These are phyloP conservation scores for Laticauda laticaudata DNA, from an alignment of 2,113 vertebrate species.

Conservation along the genomic window DNA sequence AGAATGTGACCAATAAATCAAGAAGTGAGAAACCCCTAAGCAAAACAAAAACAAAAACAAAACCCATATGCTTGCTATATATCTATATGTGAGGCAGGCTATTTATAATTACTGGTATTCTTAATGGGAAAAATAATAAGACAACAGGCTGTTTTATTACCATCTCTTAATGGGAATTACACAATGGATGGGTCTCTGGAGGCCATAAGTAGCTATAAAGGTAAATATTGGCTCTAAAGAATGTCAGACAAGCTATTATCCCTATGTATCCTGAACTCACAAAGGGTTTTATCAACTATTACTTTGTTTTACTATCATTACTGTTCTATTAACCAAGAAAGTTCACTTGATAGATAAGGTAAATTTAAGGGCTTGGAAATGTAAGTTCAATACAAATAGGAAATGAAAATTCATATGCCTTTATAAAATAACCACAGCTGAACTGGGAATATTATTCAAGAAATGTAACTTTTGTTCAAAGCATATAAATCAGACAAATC, in stretches of 20 bases:
- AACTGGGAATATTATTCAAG: background rate
- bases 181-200: slow-evolving; percentile 61
- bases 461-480: slow-evolving; percentile 21
- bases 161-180: slow-evolving; percentile 64
- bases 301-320: slow-evolving; percentile 54
- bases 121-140: slow-evolving; percentile 58
- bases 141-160: slow-evolving; percentile 64
- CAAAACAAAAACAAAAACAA: slow-evolving; percentile 21
- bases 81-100: slow-evolving; percentile 32
- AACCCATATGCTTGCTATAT: slow-evolving; percentile 39
- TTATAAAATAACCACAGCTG: background rate
- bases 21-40: slow-evolving; percentile 39
- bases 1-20: background rate
- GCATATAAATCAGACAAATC: background rate
- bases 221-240: slow-evolving; percentile 67
- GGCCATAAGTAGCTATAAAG: slow-evolving; percentile 56
- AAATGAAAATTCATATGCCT: slow-evolving; percentile 35
- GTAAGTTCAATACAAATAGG: slow-evolving; percentile 4
- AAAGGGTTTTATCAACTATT: slow-evolving; percentile 54
- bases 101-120: slow-evolving; percentile 56
- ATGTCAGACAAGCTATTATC: slow-evolving; percentile 59
- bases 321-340: slow-evolving; percentile 45
- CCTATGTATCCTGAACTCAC: slow-evolving; percentile 36
- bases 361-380: slow-evolving; percentile 24
- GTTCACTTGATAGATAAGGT: slow-evolving; percentile 40